Percentiles rank a stretch among this genome's conserved stretches.
Conservation (phyloP, 2,113 vertebrate genomes). For the Archocentrus centrarchus region DNA sequence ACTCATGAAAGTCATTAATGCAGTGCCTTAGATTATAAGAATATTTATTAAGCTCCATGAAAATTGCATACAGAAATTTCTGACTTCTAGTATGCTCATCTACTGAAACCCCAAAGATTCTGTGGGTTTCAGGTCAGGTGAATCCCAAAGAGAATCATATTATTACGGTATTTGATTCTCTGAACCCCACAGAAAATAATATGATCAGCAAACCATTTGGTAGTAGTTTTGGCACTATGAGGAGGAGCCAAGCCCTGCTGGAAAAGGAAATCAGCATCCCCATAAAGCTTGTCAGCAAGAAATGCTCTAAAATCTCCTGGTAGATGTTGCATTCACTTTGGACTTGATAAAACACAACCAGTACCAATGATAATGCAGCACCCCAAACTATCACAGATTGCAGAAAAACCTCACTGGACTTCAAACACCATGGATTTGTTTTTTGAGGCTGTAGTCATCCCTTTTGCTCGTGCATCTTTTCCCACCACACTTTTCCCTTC, state of each 20-base stretch:
- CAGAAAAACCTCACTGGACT: no score
- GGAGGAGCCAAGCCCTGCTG: neutral
- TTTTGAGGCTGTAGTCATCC: no score
- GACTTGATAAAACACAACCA: neutral
- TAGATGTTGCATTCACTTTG: no score
- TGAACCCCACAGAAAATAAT: no score
- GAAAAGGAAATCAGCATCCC: neutral
- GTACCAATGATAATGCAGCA: neutral
- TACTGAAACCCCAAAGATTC: neutral
- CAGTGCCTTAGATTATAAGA: neutral
- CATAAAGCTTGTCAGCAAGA: no score
- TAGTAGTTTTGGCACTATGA: neutral
- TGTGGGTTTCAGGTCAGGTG: neutral
- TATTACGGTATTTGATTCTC: no score
- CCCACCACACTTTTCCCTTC: no score
- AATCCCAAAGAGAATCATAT: neutral
- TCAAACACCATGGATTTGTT: no score
- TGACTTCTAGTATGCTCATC: neutral
- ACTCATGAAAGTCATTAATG: neutral
- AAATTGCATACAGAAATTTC: neutral
- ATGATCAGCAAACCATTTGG: accelerated
- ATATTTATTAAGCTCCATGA: neutral
- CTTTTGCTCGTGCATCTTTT: no score
- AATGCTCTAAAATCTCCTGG: no score
- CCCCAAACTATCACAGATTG: neutral